phyloP scores from a whole-genome alignment of 2,113 vertebrate species.

The Pseudopipra pipra region DNA sequence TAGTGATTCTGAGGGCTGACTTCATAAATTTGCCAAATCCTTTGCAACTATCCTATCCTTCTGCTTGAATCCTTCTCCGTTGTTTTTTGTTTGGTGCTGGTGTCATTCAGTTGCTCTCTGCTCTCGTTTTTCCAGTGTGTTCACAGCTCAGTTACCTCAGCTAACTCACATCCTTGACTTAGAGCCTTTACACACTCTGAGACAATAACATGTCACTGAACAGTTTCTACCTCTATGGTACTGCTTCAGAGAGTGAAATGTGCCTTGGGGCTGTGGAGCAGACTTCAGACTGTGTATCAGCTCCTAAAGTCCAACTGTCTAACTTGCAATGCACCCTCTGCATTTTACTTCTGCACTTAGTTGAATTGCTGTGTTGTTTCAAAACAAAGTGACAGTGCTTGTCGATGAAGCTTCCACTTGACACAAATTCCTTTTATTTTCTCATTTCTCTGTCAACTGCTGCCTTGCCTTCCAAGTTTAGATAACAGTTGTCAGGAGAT shows the following conservation, averaged over 20 bases:
- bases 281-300: not conserved
- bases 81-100: not conserved
- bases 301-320: not conserved
- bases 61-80: not conserved
- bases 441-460: not conserved
- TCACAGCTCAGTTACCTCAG: not conserved
- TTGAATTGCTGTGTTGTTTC: not conserved
- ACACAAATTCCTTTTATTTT: not conserved
- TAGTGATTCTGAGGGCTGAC: not conserved
- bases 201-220: not conserved
- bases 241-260: not conserved
- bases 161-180: not conserved
- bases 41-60: not conserved
- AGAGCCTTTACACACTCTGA: not conserved
- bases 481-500: not conserved
- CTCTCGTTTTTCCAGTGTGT: fast-evolving
- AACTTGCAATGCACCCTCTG: not conserved
- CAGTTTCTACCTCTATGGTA: not conserved
- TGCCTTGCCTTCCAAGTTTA: not conserved
- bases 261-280: not conserved
- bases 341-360: not conserved
- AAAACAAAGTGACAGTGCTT: not conserved
- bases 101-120: not conserved
- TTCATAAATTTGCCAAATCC: not conserved
- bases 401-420: not conserved